phyloP scores from a whole-genome alignment of 2,797 vertebrate genomes.

The Okamejei kenojei region DNA sequence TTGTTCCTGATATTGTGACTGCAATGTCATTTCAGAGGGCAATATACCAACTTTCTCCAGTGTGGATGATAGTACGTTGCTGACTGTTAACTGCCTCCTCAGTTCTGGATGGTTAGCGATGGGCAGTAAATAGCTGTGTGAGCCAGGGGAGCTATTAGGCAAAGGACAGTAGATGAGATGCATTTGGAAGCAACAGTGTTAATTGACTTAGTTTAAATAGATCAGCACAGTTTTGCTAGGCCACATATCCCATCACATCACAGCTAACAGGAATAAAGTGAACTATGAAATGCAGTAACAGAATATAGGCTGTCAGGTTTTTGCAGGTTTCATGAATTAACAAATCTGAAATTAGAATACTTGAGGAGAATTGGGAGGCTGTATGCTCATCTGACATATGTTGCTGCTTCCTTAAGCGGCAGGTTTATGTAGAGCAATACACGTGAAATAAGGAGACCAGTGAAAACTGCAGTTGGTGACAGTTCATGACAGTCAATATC shows the following conservation, averaged over 20 bases:
- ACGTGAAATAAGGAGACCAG: background rate
- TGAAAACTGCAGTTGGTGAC: background rate
- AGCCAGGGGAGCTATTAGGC: background rate
- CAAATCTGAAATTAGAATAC: background rate
- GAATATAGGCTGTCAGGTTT: background rate
- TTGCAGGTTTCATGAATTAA: background rate
- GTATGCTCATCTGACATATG: background rate
- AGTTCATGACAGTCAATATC: background rate
- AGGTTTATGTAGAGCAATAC: background rate
- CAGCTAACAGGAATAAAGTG: background rate
- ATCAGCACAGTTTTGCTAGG: background rate
- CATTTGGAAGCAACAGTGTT: background rate
- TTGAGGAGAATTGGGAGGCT: background rate
- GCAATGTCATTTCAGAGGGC: too few species aligned
- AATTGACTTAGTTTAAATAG: background rate
- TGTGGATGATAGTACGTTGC: too few species aligned
- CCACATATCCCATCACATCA: background rate
- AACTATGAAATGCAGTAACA: background rate
- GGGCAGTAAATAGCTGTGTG: too few species aligned
- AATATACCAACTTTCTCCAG: too few species aligned
- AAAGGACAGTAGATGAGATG: constrained; percentile 14
- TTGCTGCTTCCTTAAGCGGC: background rate
- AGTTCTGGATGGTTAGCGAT: too few species aligned
- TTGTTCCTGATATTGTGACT: too few species aligned
- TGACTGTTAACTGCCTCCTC: too few species aligned